Evolutionary conservation across 2,888 invertebrate genomes (phyloP).

Genomic region (Sarcophaga carnaria): DNA sequence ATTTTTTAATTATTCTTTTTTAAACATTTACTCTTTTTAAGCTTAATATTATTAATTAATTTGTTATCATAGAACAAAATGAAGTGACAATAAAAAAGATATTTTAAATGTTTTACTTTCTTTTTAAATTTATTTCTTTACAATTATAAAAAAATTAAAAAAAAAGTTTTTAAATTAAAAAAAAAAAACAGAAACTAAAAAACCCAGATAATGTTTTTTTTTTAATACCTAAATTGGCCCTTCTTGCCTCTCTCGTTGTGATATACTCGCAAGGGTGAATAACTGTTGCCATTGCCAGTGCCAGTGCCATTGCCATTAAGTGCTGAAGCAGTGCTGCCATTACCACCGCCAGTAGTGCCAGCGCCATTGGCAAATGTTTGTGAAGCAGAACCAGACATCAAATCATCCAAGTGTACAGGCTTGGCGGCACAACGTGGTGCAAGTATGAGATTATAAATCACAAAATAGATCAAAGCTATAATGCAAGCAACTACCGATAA

Average conservation of each 20-base stretch:
- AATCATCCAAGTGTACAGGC: conserved; percentile 83
- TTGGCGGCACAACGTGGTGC: conserved; percentile 89
- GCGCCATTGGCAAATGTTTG: conserved; percentile 82
- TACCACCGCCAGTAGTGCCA: conserved; percentile 69
- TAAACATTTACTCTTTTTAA: too few species aligned
- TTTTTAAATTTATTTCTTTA: conserved; percentile 33
- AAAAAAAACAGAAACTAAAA: conserved; percentile 74
- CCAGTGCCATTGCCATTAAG: conserved; percentile 75
- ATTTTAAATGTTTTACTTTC: conserved; percentile 22
- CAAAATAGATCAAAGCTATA: conserved; percentile 87
- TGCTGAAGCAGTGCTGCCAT: conserved; percentile 81
- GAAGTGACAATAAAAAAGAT: not conserved
- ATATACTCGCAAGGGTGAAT: conserved; percentile 90
- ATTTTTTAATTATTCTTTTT: too few species aligned
- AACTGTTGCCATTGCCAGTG: conserved; percentile 83
- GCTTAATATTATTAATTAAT: not conserved
- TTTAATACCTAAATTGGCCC: conserved; percentile 90
- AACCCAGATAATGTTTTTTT: too few species aligned
- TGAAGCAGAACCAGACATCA: conserved; percentile 79
- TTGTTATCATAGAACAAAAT: not conserved
- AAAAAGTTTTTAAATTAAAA: conserved; percentile 23
- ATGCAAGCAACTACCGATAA: conserved; percentile 87
- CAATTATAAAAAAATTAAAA: conserved; percentile 41
- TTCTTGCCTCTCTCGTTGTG: conserved; percentile 91
- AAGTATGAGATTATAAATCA: conserved; percentile 88